Base-by-base conservation (phyloP, 2,888 invertebrate genomes). In the Meteorus colon region DNA sequence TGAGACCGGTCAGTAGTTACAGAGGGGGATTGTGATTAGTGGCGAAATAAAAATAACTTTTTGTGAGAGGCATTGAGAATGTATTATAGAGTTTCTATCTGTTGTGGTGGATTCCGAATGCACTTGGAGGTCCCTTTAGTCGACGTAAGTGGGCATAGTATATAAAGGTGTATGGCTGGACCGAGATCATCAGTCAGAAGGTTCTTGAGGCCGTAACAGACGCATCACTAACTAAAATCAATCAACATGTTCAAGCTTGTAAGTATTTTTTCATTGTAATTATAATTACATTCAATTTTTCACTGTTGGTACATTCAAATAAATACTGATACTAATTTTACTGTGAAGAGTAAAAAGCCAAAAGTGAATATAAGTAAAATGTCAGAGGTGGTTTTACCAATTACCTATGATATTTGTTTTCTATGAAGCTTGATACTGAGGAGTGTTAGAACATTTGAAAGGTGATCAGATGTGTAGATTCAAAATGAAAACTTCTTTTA, bases 201-300 rank as follows among this genome's bases (percentile, higher is more conserved):
- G 81, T 85, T 84, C 81, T 82, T 82, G 80, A 78, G 80, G 77
- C 80, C 79, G 78, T 81, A 81, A 79, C 83, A 81, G 81, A 83
- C 82, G 78, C 80, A 75, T 80, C 67, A 66, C 79, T 72, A 72
- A 41, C 41, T 41, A 80, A 82, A 76, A 77, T 80, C 78, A 87
- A 86, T 86, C 91, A 91, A 91, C 90, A 92, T 93, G 93, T 92
- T 91, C 91, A 92, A 92, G 86, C 91, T 92, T 91, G 93, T 93
- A 90, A 92, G 92, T 85, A 62, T 73, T 16, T 8, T 8, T 34
- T n/a, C 29, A n/a, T 72, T 19, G 37, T 31, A 29, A 12, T 60
- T 71, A 24, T 14, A 12, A 31, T 74, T 60, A 41, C 31, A 14
- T 34, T 48, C 24, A 27, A 51, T 24, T 68, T 34, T 14, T 41